phyloP scores from a whole-genome alignment of 37 sponge, comb jelly and placozoan genomes.

The Crambe crambe region DNA sequence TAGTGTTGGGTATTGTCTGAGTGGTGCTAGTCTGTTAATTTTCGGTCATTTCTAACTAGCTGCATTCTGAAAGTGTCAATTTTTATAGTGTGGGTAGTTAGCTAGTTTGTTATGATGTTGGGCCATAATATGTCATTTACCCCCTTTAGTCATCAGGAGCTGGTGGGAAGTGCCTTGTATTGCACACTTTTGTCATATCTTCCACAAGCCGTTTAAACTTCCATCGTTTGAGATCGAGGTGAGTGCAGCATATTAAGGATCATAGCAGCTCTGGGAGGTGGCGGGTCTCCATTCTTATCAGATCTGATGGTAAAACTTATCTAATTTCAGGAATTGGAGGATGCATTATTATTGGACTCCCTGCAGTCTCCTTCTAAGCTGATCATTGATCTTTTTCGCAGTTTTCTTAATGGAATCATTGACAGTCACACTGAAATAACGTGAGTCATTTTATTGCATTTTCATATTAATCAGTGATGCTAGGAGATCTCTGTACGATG shows the following conservation, averaged over 20 bases:
- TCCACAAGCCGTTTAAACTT: slow-evolving; percentile 73
- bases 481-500: too few relatives aligned
- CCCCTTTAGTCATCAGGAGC: slow-evolving; percentile 66
- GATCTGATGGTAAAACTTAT: too few relatives aligned
- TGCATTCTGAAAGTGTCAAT: too few relatives aligned
- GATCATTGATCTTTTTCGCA: slow-evolving; percentile 50
- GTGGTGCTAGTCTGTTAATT: not conserved
- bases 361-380: slow-evolving; percentile 57
- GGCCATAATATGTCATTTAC: too few relatives aligned
- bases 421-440: slow-evolving; percentile 50
- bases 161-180: slow-evolving; percentile 94
- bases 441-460: slow-evolving; percentile 27
- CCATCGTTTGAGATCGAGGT: slow-evolving; percentile 85
- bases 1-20: not conserved
- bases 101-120: too few relatives aligned
- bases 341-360: slow-evolving; percentile 66
- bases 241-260: not conserved
- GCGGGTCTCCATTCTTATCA: slow-evolving; percentile 29
- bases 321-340: slow-evolving; percentile 65
- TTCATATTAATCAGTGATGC: too few relatives aligned
- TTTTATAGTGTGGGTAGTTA: too few relatives aligned
- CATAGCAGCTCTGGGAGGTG: not conserved
- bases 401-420: slow-evolving; percentile 69
- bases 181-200: slow-evolving; percentile 79
- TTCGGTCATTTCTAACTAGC: too few relatives aligned